Evolutionary conservation across 2,113 vertebrate genomes (phyloP).

Genomic region (Campylomormyrus tamandua): DNA sequence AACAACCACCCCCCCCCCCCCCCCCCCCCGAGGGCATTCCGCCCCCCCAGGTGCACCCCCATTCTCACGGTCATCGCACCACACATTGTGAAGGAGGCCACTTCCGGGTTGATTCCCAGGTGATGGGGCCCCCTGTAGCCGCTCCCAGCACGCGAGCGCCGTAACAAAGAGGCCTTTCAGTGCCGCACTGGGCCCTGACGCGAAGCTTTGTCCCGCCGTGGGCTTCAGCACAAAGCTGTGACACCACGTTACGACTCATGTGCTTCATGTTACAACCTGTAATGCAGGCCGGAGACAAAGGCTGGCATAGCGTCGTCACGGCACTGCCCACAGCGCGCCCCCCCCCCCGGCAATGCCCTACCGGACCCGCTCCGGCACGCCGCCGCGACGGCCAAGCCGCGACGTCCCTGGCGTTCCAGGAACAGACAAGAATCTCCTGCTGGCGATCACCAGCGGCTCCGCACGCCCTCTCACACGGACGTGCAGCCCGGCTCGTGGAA

Average conservation of each 20-base stretch:
- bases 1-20: too few species aligned
- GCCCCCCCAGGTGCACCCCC: not conserved
- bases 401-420: not conserved
- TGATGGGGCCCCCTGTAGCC: not conserved
- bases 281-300: not conserved
- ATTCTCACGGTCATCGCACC: not conserved
- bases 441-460: not conserved
- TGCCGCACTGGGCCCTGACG: not conserved
- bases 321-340: not conserved
- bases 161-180: not conserved
- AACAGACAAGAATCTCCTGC: not conserved
- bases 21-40: not conserved
- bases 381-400: too few species aligned
- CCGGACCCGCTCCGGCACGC: not conserved
- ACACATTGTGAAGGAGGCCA: not conserved
- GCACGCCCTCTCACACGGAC: not conserved
- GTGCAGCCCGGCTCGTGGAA: slow-evolving; percentile 34
- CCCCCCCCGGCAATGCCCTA: too few species aligned
- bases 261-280: slow-evolving; percentile 1
- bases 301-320: not conserved
- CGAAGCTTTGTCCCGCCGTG: not conserved
- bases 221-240: not conserved
- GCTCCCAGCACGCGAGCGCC: not conserved
- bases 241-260: not conserved
- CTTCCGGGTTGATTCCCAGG: not conserved